Percentiles rank a stretch among this genome's conserved stretches.
Evolutionary conservation across 2,113 vertebrate genomes (phyloP).

Genomic region (Catharus bicknelli): DNA sequence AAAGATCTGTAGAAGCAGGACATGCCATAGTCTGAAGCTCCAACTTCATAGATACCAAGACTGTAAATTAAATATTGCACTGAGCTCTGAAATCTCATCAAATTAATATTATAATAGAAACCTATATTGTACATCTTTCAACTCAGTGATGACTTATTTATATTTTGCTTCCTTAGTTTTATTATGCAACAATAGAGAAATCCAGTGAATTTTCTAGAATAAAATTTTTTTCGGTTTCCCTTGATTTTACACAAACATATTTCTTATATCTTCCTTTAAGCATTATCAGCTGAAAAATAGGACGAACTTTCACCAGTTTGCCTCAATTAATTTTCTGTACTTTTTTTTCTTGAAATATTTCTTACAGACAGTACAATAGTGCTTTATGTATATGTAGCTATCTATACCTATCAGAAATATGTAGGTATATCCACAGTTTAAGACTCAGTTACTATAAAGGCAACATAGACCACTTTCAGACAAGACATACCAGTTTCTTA

Average conservation of each 20-base stretch:
- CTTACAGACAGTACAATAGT: background rate
- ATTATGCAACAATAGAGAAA: background rate
- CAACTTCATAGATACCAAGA: background rate
- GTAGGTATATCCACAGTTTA: background rate
- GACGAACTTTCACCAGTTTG: background rate
- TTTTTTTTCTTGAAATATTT: background rate
- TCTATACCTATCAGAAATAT: background rate
- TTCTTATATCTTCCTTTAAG: background rate
- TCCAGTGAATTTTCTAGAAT: background rate
- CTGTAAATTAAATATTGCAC: background rate
- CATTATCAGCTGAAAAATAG: background rate
- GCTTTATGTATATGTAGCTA: background rate
- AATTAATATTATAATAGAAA: background rate
- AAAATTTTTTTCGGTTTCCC: background rate
- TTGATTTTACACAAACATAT: background rate
- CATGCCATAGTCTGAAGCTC: background rate
- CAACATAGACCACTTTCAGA: background rate
- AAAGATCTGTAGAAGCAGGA: background rate
- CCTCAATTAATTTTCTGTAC: background rate
- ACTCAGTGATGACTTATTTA: background rate
- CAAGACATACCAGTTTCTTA: background rate
- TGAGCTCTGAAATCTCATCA: background rate
- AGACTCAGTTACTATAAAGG: background rate
- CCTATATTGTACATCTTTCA: background rate
- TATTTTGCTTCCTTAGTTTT: background rate